These are phyloP conservation scores for Papilio aristodemus DNA, from an alignment of 1,140 invertebrate species.

Conservation along the genomic window DNA sequence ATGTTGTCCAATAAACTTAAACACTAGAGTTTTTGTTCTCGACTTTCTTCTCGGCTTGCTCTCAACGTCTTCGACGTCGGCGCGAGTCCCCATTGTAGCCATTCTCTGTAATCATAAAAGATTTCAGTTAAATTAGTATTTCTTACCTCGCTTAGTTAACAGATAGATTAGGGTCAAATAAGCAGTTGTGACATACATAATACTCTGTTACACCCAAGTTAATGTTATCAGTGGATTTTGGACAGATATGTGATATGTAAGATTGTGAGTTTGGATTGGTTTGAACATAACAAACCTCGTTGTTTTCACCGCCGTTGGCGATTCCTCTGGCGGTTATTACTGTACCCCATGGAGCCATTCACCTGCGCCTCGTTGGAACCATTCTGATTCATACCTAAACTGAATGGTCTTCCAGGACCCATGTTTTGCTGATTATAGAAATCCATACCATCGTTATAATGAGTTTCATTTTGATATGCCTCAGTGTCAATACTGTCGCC, in stretches of 20 bases:
- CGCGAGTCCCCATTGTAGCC: conserved; percentile 73
- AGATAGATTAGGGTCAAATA: conserved; percentile 15
- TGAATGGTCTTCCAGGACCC: conserved; percentile 61
- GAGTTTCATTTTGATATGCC: conserved; percentile 43
- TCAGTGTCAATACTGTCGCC: conserved; percentile 45
- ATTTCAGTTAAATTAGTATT: conserved; percentile 34
- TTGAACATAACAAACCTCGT: conserved; percentile 77
- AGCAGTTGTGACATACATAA: conserved; percentile 29
- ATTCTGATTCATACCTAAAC: conserved; percentile 50
- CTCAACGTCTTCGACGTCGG: conserved; percentile 71
- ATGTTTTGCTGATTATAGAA: conserved; percentile 64
- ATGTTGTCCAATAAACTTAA: conserved; percentile 41
- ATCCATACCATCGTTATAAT: conserved; percentile 49
- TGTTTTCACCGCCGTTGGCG: conserved; percentile 69
- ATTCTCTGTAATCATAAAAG: conserved; percentile 71
- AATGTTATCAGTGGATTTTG: conserved; percentile 37
- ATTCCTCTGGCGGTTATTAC: conserved; percentile 76
- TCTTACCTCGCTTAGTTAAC: conserved; percentile 17
- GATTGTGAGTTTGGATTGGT: conserved; percentile 72
- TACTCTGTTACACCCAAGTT: conserved; percentile 26
- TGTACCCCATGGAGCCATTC: conserved; percentile 76
- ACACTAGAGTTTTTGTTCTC: conserved; percentile 31
- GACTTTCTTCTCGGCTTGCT: conserved; percentile 22
- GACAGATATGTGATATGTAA: conserved; percentile 46
- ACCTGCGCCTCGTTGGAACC: conserved; percentile 58